Conservation (phyloP, 2,888 invertebrate species). For the Pecten maximus region DNA sequence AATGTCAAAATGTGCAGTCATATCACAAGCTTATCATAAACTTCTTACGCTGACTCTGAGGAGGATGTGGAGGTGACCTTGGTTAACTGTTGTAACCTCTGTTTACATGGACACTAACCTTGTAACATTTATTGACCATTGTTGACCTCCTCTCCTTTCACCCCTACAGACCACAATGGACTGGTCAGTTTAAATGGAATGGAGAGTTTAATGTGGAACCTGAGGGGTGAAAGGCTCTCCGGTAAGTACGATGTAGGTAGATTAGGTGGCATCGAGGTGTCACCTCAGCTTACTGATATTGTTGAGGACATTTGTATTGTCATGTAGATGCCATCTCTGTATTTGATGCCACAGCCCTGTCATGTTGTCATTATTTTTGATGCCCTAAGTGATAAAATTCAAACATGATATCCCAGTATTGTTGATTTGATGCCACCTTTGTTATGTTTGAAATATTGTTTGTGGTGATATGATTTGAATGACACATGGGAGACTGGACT, state of each 20-base stretch:
- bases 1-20: neutral
- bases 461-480: neutral
- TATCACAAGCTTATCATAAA: too few relatives aligned
- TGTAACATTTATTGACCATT: constrained; percentile 17
- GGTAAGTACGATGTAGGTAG: constrained; percentile 30
- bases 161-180: constrained; percentile 35
- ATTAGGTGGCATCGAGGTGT: neutral
- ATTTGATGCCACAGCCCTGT: neutral
- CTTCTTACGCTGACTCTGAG: neutral
- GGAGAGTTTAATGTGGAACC: constrained; percentile 33
- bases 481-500: neutral
- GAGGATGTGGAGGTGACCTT: constrained; percentile 11
- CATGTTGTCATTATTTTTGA: neutral
- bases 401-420: neutral
- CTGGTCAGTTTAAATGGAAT: constrained; percentile 35
- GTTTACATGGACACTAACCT: constrained; percentile 5
- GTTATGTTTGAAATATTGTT: neutral
- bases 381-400: too few relatives aligned
- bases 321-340: neutral
- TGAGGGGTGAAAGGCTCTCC: constrained; percentile 35
- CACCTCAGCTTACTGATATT: neutral
- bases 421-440: too few relatives aligned
- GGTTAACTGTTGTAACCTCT: neutral
- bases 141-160: constrained; percentile 29
- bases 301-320: neutral